These are phyloP conservation scores for Pseudomugil tenellus DNA, from an alignment of 2,797 vertebrate species.

Conservation along the genomic window DNA sequence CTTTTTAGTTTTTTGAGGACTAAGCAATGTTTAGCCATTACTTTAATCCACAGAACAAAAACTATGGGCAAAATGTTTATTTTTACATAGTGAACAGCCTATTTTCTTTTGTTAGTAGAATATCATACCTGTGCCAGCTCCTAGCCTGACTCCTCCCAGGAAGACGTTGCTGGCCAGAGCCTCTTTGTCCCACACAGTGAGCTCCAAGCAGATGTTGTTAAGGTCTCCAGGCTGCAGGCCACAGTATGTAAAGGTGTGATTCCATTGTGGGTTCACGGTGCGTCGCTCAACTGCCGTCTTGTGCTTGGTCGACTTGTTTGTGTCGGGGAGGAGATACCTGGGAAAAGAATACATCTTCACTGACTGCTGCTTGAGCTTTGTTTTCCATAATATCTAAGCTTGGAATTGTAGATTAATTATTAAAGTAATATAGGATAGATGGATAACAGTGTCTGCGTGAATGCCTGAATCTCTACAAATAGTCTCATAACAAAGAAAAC, in stretches of 20 bases:
- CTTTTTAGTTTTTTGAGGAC: background rate
- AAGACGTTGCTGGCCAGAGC: conserved; percentile 95
- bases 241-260: conserved; percentile 93
- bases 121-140: conserved; percentile 86
- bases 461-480: background rate
- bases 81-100: background rate
- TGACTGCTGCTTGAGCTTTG: background rate
- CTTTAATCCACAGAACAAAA: background rate
- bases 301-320: conserved; percentile 95
- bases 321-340: conserved; percentile 95
- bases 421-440: background rate
- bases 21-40: conserved; percentile 14
- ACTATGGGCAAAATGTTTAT: background rate
- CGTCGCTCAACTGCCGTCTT: conserved; percentile 93
- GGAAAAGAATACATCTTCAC: background rate
- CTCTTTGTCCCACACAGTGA: conserved; percentile 98
- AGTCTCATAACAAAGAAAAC: background rate
- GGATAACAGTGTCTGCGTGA: background rate
- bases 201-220: conserved; percentile 90
- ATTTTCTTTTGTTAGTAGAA: background rate
- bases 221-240: conserved; percentile 90
- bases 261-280: conserved; percentile 95
- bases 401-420: background rate
- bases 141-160: conserved; percentile 92
- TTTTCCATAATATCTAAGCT: background rate